phyloP scores from a whole-genome alignment of 2,113 vertebrate species.

The Crotalus tigris region DNA sequence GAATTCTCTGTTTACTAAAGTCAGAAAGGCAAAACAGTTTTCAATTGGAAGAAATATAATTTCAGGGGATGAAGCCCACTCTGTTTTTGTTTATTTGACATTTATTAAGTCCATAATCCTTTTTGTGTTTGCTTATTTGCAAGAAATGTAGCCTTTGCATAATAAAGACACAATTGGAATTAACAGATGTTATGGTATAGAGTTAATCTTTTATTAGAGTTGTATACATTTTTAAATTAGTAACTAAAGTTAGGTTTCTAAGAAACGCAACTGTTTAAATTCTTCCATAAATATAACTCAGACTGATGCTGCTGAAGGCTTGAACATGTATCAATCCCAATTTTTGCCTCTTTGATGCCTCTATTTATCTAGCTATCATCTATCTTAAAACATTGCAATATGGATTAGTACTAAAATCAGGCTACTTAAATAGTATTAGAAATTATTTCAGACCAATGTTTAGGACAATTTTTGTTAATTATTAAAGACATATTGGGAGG shows the following conservation, averaged over 20 bases:
- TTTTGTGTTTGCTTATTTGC: slow-evolving; percentile 32
- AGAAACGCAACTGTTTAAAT: neutral
- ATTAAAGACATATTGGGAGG: neutral
- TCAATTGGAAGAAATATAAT: slow-evolving; percentile 62
- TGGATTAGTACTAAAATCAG: neutral
- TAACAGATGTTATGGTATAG: slow-evolving; percentile 23
- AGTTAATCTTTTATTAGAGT: neutral
- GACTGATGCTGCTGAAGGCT: neutral
- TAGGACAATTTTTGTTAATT: neutral
- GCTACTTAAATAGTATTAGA: neutral
- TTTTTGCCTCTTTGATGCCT: slow-evolving; percentile 11
- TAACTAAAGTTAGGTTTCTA: rapidly evolving
- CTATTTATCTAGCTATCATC: neutral
- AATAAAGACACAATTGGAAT: neutral
- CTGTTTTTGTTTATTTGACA: slow-evolving; percentile 52
- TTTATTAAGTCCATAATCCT: slow-evolving; percentile 40
- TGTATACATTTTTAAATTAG: neutral
- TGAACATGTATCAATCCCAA: neutral
- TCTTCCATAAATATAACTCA: neutral
- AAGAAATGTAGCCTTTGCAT: neutral
- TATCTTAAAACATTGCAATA: neutral
- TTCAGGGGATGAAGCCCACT: slow-evolving; percentile 52
- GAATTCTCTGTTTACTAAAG: slow-evolving; percentile 65
- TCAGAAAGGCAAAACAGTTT: slow-evolving; percentile 65
- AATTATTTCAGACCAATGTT: neutral